Conservation (phyloP, 2,888 invertebrate genomes). For the Cenopis cana region DNA sequence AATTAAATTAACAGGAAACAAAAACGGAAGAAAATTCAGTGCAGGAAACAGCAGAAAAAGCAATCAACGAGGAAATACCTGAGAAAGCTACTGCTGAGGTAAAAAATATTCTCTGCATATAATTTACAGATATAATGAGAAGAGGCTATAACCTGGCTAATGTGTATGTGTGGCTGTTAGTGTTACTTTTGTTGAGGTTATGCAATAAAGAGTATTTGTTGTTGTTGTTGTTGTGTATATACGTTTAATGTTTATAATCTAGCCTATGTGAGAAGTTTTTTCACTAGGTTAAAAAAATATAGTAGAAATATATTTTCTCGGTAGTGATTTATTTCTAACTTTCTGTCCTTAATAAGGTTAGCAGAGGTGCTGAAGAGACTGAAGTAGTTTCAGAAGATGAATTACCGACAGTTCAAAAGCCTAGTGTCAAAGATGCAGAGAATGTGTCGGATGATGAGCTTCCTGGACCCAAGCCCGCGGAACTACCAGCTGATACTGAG, state of each 20-base stretch:
- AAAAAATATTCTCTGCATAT: background rate
- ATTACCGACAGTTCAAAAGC: slow-evolving; percentile 89
- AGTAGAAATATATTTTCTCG: background rate
- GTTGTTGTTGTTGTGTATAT: no score
- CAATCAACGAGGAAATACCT: slow-evolving; percentile 17
- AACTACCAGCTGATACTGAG: slow-evolving; percentile 89
- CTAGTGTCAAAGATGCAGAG: slow-evolving; percentile 93
- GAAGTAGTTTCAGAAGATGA: slow-evolving; percentile 95
- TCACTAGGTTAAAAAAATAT: background rate
- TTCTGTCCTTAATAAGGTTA: slow-evolving; percentile 62
- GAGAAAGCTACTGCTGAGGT: slow-evolving; percentile 28
- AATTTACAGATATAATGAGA: background rate
- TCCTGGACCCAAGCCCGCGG: slow-evolving; percentile 89
- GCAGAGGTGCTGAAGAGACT: slow-evolving; percentile 88
- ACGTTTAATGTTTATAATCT: background rate
- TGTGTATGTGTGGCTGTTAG: no score
- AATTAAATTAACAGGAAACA: background rate
- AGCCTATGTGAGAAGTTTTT: background rate
- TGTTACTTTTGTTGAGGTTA: no score
- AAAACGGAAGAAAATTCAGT: slow-evolving; percentile 1
- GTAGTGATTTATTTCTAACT: background rate
- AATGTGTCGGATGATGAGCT: slow-evolving; percentile 92
- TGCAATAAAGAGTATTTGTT: no score
- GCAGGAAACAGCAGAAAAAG: background rate
- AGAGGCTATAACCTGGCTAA: no score